Evolutionary conservation across 1,140 invertebrate species (phyloP), one percentile per base, ranked within the genome.

Genomic region (Solen grandis): DNA sequence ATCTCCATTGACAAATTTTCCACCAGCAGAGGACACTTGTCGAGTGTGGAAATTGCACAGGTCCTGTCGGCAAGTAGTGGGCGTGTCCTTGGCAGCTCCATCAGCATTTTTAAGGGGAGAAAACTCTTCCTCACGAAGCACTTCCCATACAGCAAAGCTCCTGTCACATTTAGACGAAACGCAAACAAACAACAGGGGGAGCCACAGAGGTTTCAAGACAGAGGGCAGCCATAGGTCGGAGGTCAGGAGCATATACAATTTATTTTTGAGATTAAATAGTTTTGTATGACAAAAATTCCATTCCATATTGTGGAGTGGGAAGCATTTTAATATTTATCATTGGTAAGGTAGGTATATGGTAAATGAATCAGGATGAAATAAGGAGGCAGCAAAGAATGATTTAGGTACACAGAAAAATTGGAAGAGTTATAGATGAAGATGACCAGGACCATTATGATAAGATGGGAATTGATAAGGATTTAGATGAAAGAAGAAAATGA

Each of bases 41-140:
- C 95, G 95, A 82, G 95, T 95, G 91, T 99, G 98, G 19, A 99
- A 93, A 22, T 94, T 93, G 81, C 95, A 94, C 27, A 99, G 90
- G 88, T 97, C 96, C 25, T 94, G 93, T 22, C 95, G 93, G 2
- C 97, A 96, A 0, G 98, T 99, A 0, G 95, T 95, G 0, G 98
- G 96, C 82, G 97, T 98, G 92, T 99, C 98, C 88, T 97, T 97
- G 60, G 95, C 96, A 35, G 94, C 95, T 0, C 94, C 93, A 91
- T 99, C 96, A 2, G 96, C 94, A 93, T 99, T 99, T 91, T 99
- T 99, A 80, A 99, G 90, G 0, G 99, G 97, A 88, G 98, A 98
- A 90, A 99, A 99, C 91, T 99, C 99, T 76, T 96, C 96, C 85
- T 98, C 96, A 62, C 98, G 94, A 0, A 95, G 93, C 0, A 98